Conservation (phyloP, 2,888 invertebrate genomes). For the Trachelus tabidus region DNA sequence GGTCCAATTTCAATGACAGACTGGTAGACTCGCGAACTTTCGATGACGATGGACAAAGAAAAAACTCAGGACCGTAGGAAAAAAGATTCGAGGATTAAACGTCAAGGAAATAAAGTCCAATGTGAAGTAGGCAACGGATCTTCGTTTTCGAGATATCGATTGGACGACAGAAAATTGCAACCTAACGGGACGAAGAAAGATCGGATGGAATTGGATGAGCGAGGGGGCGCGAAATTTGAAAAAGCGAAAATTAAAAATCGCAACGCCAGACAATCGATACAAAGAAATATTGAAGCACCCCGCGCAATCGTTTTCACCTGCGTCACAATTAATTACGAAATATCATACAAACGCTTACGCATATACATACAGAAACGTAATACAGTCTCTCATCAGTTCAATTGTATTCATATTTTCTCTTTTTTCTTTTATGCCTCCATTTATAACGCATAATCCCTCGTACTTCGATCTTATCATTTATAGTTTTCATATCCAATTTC, state of each 20-base stretch:
- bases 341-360: constrained; percentile 36
- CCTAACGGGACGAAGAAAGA: neutral
- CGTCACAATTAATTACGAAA: constrained; percentile 29
- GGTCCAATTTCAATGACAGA: neutral
- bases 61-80: neutral
- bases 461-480: neutral
- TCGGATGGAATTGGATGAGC: too few species aligned
- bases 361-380: constrained; percentile 35
- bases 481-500: neutral
- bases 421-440: neutral
- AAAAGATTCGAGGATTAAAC: neutral
- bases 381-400: constrained; percentile 29
- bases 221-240: too few species aligned
- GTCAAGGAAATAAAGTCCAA: neutral
- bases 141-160: neutral
- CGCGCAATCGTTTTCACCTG: neutral
- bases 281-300: neutral
- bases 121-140: neutral
- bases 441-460: neutral
- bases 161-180: neutral
- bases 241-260: too few species aligned
- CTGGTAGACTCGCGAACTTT: neutral
- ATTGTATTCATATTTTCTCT: constrained; percentile 4
- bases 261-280: too few species aligned
- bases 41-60: neutral